Evolutionary conservation across 1,140 invertebrate genomes (phyloP), one percentile per base, ranked within the genome.

Genomic region (Leguminivora glycinivorella): DNA sequence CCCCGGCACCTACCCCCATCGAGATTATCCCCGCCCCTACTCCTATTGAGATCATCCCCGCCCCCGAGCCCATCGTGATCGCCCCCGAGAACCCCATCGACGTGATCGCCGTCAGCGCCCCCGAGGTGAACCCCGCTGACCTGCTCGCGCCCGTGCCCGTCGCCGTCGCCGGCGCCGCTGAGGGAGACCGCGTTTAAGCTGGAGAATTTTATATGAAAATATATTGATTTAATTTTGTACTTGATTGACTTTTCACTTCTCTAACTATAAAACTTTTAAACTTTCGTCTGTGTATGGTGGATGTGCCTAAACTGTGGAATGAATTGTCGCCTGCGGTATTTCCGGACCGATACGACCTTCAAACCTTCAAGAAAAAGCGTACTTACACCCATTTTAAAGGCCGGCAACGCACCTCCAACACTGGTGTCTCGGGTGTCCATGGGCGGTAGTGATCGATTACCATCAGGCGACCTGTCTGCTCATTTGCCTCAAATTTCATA

Each of bases 71-170:
- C 72, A n/a, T 71, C 73, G 17, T 60, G 58, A 24, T 24, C 19
- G 9, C 72, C 70, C 71, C 78, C 77, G 29, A 68, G 43, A 74
- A 74, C 68, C 75, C 76, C n/a, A 17, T 79, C 66, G 68, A 89
- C 77, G 25, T 87, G 72, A 56, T 78, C 74, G 56, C 80, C 72
- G 56, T 71, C 69, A 43, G 79, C 70, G n/a, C 72, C 56, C 68
- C 74, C n/a, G 70, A 69, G 0, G 17, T 72, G 6, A 80, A 82
- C 76, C 80, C 81, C n/a, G n/a, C 79, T 67, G 69, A 89, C 76
- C 24, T 87, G 71, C 52, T 72, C 68, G 40, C 78, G 73, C 29
- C 74, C 2, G 68, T 14, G 40, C 56, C 68, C 63, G 68, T 31
- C 6, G 66, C 17, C 63, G 71, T 40, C 34, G 58, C 22, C 43